Conservation (phyloP, 2,113 vertebrate species). For the Pomatostomus ruficeps region DNA sequence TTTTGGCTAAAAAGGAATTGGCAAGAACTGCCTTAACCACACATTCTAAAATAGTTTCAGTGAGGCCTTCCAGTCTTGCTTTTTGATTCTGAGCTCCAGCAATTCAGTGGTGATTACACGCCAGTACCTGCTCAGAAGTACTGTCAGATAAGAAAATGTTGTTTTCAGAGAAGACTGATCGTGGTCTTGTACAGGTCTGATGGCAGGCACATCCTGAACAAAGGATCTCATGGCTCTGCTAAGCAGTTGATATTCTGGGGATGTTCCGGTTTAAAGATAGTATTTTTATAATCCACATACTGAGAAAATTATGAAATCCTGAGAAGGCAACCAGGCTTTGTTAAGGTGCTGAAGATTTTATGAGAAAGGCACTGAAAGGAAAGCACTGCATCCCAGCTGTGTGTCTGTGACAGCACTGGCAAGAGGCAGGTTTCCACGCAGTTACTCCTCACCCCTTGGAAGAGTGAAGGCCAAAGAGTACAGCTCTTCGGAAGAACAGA, state of each 20-base stretch:
- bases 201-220: neutral
- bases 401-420: neutral
- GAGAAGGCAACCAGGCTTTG: neutral
- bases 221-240: neutral
- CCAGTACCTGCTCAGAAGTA: neutral
- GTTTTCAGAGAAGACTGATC: neutral
- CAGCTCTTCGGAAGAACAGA: neutral
- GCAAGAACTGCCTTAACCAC: neutral
- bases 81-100: neutral
- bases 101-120: neutral
- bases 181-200: neutral
- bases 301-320: neutral
- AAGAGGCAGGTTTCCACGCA: neutral
- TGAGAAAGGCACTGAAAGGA: neutral
- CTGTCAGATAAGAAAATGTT: neutral
- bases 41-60: neutral
- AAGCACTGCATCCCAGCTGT: neutral
- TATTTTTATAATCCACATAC: neutral
- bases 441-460: neutral
- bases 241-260: neutral
- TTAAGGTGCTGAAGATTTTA: neutral
- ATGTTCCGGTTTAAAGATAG: neutral
- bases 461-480: neutral
- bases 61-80: neutral
- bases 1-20: neutral